Percentiles rank a stretch among this genome's conserved stretches.
These are phyloP conservation scores for Oryzias woworae DNA, from an alignment of 2,113 vertebrate species.

Conservation along the genomic window DNA sequence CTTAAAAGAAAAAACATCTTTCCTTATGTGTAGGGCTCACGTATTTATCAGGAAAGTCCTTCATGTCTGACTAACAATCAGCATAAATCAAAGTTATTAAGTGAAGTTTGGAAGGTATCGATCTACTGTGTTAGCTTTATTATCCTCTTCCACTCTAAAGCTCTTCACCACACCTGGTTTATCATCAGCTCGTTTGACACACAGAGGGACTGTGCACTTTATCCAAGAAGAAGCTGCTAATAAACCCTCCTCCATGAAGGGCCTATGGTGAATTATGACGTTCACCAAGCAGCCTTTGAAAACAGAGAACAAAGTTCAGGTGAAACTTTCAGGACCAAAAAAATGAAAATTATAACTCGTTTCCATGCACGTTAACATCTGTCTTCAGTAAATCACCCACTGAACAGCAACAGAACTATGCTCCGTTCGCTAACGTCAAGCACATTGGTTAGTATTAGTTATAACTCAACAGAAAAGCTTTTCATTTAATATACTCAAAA, in stretches of 20 bases:
- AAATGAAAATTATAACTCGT: not conserved
- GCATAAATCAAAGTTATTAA: conserved; percentile 51
- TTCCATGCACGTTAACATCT: no score
- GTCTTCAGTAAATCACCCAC: no score
- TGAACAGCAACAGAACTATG: no score
- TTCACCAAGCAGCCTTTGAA: conserved; percentile 16
- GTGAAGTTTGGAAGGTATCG: conserved; percentile 36
- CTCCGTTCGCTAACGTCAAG: no score
- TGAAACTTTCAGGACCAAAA: not conserved
- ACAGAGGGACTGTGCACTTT: conserved; percentile 4
- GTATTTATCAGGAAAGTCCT: not conserved
- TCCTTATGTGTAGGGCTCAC: not conserved
- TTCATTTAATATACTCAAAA: no score
- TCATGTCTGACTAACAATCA: conserved; percentile 29
- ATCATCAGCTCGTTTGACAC: conserved; percentile 16
- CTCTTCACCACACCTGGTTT: conserved; percentile 9
- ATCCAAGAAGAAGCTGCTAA: conserved; percentile 25
- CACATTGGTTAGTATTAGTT: no score
- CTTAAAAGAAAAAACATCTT: not conserved
- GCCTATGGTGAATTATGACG: not conserved
- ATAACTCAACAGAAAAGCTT: no score
- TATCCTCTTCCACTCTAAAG: conserved; percentile 3
- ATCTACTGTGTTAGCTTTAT: conserved; percentile 35
- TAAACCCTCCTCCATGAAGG: conserved; percentile 17
- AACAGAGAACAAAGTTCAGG: not conserved